Percentiles rank a stretch among this genome's conserved stretches.
These are phyloP conservation scores for Trogon surrucura DNA, from an alignment of 2,113 vertebrate genomes.

Conservation along the genomic window DNA sequence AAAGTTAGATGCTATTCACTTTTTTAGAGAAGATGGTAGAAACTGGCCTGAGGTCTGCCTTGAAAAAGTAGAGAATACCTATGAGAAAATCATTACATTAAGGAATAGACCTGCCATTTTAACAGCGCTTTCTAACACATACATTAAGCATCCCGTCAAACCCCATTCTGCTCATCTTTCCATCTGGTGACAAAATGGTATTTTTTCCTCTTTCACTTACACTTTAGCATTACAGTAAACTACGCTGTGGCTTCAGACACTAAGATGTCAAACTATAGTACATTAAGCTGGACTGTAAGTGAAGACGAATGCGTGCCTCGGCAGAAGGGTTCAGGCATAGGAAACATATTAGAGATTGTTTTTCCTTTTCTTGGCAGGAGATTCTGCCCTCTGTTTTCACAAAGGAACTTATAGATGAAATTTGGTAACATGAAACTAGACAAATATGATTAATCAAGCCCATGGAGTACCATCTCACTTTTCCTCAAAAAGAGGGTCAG, in stretches of 20 bases:
- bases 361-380: background rate
- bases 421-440: background rate
- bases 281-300: constrained; percentile 22
- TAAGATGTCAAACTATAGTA: background rate
- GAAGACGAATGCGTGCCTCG: background rate
- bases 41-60: background rate
- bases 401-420: background rate
- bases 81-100: background rate
- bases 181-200: background rate
- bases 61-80: background rate
- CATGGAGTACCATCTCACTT: background rate
- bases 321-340: background rate
- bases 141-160: background rate
- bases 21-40: background rate
- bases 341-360: constrained; percentile 4
- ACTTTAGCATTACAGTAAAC: constrained; percentile 17
- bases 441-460: background rate
- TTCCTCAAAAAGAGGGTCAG: background rate
- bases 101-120: background rate
- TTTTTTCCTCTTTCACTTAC: background rate
- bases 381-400: constrained; percentile 6
- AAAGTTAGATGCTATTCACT: background rate
- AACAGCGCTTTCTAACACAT: background rate
- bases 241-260: background rate
- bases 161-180: background rate